phyloP scores from a whole-genome alignment of 2,888 invertebrate genomes.

The Drosophila meridiana region DNA sequence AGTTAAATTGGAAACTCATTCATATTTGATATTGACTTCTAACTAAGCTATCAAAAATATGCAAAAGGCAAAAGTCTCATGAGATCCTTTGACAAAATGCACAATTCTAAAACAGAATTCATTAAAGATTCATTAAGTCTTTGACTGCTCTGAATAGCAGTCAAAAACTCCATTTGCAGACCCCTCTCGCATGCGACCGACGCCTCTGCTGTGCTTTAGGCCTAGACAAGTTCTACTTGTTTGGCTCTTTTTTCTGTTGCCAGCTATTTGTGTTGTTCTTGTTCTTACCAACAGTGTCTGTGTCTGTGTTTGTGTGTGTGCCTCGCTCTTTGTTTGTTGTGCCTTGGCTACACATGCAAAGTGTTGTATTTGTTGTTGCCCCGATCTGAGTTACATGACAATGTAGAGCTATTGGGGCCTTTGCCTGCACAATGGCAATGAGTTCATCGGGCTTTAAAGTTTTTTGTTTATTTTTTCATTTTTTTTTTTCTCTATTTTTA shows the following conservation, averaged over 20 bases:
- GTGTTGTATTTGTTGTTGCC: slow-evolving; percentile 66
- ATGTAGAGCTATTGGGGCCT: slow-evolving; percentile 64
- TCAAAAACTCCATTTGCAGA: neutral
- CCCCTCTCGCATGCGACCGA: slow-evolving; percentile 16
- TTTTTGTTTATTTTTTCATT: slow-evolving; percentile 9
- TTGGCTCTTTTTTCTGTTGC: slow-evolving; percentile 46
- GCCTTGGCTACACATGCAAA: slow-evolving; percentile 68
- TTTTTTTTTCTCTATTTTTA: slow-evolving; percentile 18
- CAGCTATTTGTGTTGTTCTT: slow-evolving; percentile 55
- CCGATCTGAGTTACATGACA: slow-evolving; percentile 73
- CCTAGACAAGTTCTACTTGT: slow-evolving; percentile 78
- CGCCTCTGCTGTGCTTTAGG: slow-evolving; percentile 56
- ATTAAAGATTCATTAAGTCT: neutral
- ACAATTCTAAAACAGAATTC: neutral
- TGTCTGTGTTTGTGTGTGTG: slow-evolving; percentile 29
- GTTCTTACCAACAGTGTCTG: slow-evolving; percentile 39
- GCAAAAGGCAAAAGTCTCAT: neutral
- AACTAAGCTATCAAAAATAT: neutral
- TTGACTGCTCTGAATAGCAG: neutral
- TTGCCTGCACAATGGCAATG: slow-evolving; percentile 63
- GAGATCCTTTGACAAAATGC: neutral
- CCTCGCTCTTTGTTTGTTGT: slow-evolving; percentile 55
- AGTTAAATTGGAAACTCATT: neutral
- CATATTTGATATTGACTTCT: neutral
- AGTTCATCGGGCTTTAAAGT: slow-evolving; percentile 59